These are phyloP conservation scores for Chiroxiphia lanceolata DNA, from an alignment of 2,797 vertebrate genomes.

Conservation along the genomic window DNA sequence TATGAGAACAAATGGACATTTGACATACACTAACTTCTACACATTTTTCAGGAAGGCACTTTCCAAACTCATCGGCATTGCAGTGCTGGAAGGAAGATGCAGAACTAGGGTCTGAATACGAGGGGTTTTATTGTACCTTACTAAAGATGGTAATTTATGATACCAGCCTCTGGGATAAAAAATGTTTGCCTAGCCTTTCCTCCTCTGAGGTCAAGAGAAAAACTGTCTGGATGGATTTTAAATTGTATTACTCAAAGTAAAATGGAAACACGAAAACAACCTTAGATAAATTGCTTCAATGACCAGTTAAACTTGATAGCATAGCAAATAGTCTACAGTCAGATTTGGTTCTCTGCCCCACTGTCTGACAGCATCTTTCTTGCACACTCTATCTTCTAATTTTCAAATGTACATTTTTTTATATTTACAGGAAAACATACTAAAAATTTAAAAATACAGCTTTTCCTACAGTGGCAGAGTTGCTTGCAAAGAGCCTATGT, in stretches of 20 bases:
- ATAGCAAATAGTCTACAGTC: neutral
- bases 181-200: neutral
- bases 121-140: neutral
- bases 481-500: neutral
- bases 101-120: neutral
- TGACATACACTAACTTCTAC: neutral
- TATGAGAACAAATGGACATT: neutral
- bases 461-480: neutral
- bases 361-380: neutral
- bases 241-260: conserved; percentile 17
- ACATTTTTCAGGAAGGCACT: neutral
- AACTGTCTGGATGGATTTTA: neutral
- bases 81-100: neutral
- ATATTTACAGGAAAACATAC: neutral
- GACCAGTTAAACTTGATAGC: neutral
- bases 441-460: neutral
- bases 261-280: neutral
- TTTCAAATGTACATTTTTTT: neutral
- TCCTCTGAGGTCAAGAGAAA: neutral
- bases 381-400: neutral
- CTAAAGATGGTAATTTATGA: neutral
- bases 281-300: neutral
- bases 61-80: neutral
- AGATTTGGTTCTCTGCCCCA: neutral
- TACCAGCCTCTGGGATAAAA: neutral